These are phyloP conservation scores for Drosophila falleni DNA, from an alignment of 2,888 invertebrate genomes.

Conservation along the genomic window DNA sequence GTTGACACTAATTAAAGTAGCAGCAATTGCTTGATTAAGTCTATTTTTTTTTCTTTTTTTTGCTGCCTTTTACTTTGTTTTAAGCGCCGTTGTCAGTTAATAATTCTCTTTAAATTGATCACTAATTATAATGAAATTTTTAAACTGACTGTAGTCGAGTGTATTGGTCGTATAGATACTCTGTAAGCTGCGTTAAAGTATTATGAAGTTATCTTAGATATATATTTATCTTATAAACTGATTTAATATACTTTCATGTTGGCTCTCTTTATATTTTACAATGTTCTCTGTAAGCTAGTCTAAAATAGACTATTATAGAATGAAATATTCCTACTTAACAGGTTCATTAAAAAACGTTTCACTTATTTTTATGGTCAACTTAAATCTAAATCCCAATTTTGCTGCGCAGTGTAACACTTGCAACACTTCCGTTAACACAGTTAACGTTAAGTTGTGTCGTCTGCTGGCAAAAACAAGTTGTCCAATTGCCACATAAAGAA, in stretches of 20 bases:
- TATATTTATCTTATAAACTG: not conserved
- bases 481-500: constrained; percentile 61
- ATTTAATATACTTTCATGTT: not conserved
- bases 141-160: not conserved
- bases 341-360: not conserved
- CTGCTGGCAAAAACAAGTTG: constrained; percentile 40
- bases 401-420: constrained; percentile 29
- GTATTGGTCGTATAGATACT: not conserved
- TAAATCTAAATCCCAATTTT: constrained; percentile 19
- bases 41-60: not conserved
- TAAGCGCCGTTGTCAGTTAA: constrained; percentile 14
- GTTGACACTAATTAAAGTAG: constrained; percentile 43
- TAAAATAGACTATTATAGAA: not conserved
- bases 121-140: constrained; percentile 3
- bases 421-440: constrained; percentile 29
- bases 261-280: no score
- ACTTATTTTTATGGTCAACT: not conserved
- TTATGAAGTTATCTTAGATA: no score
- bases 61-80: constrained; percentile 9
- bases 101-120: constrained; percentile 16
- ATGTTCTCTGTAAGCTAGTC: no score
- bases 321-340: not conserved
- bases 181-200: not conserved
- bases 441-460: constrained; percentile 1
- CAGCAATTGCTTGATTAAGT: constrained; percentile 25